phyloP scores from a whole-genome alignment of 2,888 invertebrate species.

The Philonicus albiceps region DNA sequence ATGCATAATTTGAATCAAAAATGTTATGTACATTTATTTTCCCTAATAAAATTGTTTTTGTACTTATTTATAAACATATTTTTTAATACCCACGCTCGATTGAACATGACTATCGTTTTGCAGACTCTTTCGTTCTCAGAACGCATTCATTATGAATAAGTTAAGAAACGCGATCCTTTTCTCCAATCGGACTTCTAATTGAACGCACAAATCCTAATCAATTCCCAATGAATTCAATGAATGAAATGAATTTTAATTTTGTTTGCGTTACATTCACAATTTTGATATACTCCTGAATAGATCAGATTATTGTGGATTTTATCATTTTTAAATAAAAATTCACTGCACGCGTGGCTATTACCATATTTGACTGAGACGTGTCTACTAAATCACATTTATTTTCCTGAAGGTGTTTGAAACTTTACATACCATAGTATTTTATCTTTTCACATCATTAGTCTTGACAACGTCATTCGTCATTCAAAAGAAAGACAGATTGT shows the following conservation, averaged over 20 bases:
- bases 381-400: not conserved
- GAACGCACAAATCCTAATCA: not conserved
- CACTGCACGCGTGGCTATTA: conserved; percentile 8
- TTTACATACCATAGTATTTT: not conserved
- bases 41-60: no score
- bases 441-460: not conserved
- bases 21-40: not conserved
- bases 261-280: not conserved
- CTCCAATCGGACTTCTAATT: not conserved
- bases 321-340: conserved; percentile 1
- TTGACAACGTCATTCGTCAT: not conserved
- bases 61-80: not conserved
- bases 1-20: no score
- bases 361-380: conserved; percentile 4
- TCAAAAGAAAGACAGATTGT: not conserved
- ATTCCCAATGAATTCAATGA: not conserved
- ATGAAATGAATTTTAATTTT: conserved; percentile 12
- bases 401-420: not conserved
- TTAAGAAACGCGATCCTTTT: not conserved
- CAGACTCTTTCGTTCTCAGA: not conserved
- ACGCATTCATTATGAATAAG: not conserved
- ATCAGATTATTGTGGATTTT: not conserved
- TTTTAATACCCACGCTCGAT: not conserved
- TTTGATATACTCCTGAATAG: not conserved
- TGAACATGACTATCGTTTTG: not conserved